Evolutionary conservation across 2,888 invertebrate species (phyloP).

Genomic region (Schrankia costaestrigalis): DNA sequence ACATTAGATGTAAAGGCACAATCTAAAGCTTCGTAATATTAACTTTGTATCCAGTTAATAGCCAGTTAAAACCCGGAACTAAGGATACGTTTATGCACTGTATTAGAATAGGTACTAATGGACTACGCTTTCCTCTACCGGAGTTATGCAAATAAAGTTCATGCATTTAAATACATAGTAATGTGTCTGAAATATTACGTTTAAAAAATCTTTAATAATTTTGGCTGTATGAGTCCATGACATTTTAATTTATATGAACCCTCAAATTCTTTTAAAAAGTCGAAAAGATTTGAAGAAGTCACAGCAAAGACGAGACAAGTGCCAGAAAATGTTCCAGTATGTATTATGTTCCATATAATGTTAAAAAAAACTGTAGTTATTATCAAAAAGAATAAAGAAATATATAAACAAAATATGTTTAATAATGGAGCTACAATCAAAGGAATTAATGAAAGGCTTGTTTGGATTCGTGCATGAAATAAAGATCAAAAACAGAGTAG

Average conservation of each 20-base stretch:
- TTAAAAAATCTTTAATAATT: too few relatives aligned
- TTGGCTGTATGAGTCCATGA: too few relatives aligned
- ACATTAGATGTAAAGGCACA: constrained; percentile 7
- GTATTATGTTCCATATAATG: too few relatives aligned
- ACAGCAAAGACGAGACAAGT: too few relatives aligned
- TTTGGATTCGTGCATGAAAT: constrained; percentile 23
- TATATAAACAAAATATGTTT: too few relatives aligned
- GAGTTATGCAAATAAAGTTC: constrained; percentile 24
- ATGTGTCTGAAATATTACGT: too few relatives aligned
- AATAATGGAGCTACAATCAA: constrained; percentile 22
- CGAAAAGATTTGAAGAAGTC: too few relatives aligned
- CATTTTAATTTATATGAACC: too few relatives aligned
- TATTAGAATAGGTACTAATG: constrained; percentile 32
- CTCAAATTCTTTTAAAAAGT: too few relatives aligned
- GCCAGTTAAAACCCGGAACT: constrained; percentile 22
- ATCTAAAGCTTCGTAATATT: constrained; percentile 18
- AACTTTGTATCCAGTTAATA: constrained; percentile 16
- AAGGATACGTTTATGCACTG: constrained; percentile 21
- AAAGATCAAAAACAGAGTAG: constrained; percentile 30
- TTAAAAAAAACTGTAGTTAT: too few relatives aligned
- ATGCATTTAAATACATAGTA: constrained; percentile 14
- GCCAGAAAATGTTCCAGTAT: too few relatives aligned
- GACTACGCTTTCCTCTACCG: constrained; percentile 12
- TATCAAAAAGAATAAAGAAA: too few relatives aligned
- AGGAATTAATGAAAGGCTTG: constrained; percentile 27